phyloP scores from a whole-genome alignment of 2,797 vertebrate genomes.

The Tinamus major region DNA sequence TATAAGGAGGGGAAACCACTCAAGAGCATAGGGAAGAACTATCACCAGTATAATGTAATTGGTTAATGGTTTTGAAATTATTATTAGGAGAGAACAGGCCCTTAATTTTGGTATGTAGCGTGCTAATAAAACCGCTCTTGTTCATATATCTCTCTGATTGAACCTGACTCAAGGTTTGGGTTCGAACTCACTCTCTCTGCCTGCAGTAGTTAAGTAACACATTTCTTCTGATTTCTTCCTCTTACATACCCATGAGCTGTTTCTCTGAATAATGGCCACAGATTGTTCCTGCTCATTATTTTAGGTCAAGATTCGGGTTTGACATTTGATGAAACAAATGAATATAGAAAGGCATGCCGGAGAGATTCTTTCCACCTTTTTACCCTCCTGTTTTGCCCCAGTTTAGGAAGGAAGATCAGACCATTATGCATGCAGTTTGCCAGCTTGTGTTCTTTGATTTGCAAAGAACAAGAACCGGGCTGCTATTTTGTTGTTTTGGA shows the following conservation, averaged over 20 bases:
- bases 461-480: not conserved
- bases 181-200: not conserved
- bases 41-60: not conserved
- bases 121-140: not conserved
- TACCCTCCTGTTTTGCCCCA: not conserved
- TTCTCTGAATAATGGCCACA: not conserved
- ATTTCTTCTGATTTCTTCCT: not conserved
- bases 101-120: not conserved
- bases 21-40: constrained; percentile 18
- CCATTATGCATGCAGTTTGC: not conserved
- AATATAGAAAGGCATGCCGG: not conserved
- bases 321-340: not conserved
- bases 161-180: not conserved
- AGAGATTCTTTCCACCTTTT: not conserved
- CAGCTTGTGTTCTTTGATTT: not conserved
- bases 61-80: not conserved
- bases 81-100: not conserved
- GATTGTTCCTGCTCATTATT: not conserved
- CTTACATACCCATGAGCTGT: fast-evolving
- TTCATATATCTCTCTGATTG: not conserved
- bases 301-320: not conserved
- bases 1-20: constrained; percentile 14
- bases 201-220: not conserved
- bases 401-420: not conserved
- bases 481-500: not conserved